Evolutionary conservation across 2,888 invertebrate genomes (phyloP), one percentile per base, ranked within the genome.

Genomic region (Tetranychus truncatus): DNA sequence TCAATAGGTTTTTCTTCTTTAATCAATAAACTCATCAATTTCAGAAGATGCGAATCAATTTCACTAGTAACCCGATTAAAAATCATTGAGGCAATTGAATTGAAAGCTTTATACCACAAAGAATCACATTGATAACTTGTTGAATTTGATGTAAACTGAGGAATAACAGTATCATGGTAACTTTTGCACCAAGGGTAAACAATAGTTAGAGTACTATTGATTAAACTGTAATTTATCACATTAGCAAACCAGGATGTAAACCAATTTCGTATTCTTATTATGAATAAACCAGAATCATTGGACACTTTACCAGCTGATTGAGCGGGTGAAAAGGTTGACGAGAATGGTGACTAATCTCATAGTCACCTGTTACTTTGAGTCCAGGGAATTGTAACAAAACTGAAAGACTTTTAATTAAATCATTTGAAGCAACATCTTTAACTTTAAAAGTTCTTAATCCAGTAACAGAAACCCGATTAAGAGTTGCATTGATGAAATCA

Each of bases 361-460:
- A 69, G 11, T 20, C 11, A 69, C 69, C 69, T 20, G 69, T 69
- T 20, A 69, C 20, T 11, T 20, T 69, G 4, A 69, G 21, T 69
- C 9, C 20, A 20, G 20, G 18, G 15, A 69, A 69, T 69, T 24
- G 69, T 69, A 69, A 20, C 69, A 69, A 69, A 20, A 69, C 15
- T 24, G 21, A 24, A 20, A 69, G 21, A 24, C 69, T 69, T 69
- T 24, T 18, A 11, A 24, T 24, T 24, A 69, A 20, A 69, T 24
- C 34, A 69, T 69, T 69, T 21, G 69, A 24, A 11, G 69, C n/a
- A 21, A 69, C 20, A 69, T 69, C 69, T 69, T 69, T 69, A 69
- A 69, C 20, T 20, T 69, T 69, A 11, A 69, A 20, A 6, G 69
- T 20, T 69, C 11, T 24, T 24, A 69, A 24, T 6, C 69, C 69